Percentiles rank a stretch among this genome's conserved stretches.
phyloP scores from a whole-genome alignment of 2,797 vertebrate species.

The Gephyroberyx darwinii region DNA sequence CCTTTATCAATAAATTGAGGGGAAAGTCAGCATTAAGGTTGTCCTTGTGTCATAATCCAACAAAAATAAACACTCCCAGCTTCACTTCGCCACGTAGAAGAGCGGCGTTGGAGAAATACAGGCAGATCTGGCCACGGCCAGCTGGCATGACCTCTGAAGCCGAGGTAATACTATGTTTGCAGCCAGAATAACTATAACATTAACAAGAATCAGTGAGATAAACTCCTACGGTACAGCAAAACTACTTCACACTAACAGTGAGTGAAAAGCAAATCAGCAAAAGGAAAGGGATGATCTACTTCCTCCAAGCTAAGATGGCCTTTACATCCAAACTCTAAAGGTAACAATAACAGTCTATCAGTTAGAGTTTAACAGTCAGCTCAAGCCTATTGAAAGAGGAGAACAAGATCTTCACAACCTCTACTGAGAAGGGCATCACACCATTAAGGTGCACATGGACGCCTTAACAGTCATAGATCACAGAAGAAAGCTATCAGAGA shows the following conservation, averaged over 20 bases:
- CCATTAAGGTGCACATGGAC: slow-evolving; percentile 66
- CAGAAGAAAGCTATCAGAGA: slow-evolving; percentile 72
- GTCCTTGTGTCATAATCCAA: slow-evolving; percentile 39
- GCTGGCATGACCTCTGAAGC: slow-evolving; percentile 31
- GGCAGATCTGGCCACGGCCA: slow-evolving; percentile 7
- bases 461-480: slow-evolving; percentile 81
- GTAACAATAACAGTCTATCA: slow-evolving; percentile 80
- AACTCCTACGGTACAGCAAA: slow-evolving; percentile 46
- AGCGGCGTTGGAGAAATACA: slow-evolving; percentile 18
- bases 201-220: slow-evolving; percentile 57
- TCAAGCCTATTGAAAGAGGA: slow-evolving; percentile 63
- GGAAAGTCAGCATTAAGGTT: slow-evolving; percentile 23
- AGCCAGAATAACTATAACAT: slow-evolving; percentile 48
- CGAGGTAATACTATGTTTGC: slow-evolving; percentile 47
- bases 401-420: slow-evolving; percentile 51
- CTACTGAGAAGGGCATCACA: slow-evolving; percentile 58
- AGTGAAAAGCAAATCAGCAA: slow-evolving; percentile 36
- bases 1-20: slow-evolving; percentile 32
- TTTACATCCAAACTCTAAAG: slow-evolving; percentile 48
- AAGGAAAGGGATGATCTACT: slow-evolving; percentile 41
- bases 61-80: slow-evolving; percentile 35
- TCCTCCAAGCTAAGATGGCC: slow-evolving; percentile 33
- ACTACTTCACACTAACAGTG: slow-evolving; percentile 52
- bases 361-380: slow-evolving; percentile 81
- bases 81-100: slow-evolving; percentile 11